These are phyloP conservation scores for Arge pagana DNA, from an alignment of 2,888 invertebrate species.

Conservation along the genomic window DNA sequence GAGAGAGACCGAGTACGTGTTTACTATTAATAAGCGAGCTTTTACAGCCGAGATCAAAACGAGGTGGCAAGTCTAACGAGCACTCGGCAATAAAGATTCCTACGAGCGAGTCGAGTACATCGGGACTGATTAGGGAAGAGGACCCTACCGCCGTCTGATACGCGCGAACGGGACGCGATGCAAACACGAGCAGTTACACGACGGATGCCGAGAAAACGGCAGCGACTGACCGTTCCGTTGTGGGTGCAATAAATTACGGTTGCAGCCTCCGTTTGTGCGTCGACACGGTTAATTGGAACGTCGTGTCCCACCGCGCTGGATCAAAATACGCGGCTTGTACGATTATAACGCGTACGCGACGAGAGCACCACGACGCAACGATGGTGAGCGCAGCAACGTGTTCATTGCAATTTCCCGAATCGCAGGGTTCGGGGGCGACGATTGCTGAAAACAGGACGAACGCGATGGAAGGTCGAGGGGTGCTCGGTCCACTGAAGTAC, in stretches of 20 bases:
- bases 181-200: conserved; percentile 35
- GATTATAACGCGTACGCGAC: too few species aligned
- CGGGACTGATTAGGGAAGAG: too few species aligned
- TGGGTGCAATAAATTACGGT: conserved; percentile 13
- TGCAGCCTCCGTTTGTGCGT: conserved; percentile 7
- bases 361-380: too few species aligned
- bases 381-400: too few species aligned
- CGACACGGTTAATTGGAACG: conserved; percentile 13
- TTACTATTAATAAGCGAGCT: conserved; percentile 32
- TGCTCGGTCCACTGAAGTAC: too few species aligned
- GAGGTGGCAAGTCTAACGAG: conserved; percentile 39
- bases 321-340: too few species aligned
- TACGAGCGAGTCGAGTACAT: conserved; percentile 20
- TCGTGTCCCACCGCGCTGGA: background rate
- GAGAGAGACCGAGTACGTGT: conserved; percentile 18
- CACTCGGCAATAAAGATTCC: conserved; percentile 41
- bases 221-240: conserved; percentile 6
- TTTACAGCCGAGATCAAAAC: conserved; percentile 37
- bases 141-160: background rate
- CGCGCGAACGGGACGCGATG: conserved; percentile 32
- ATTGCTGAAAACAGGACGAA: too few species aligned
- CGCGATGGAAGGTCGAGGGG: too few species aligned
- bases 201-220: background rate
- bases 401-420: too few species aligned
- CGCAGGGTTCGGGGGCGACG: too few species aligned